Conservation (phyloP, 2,888 invertebrate species). For the Diadromus collaris region DNA sequence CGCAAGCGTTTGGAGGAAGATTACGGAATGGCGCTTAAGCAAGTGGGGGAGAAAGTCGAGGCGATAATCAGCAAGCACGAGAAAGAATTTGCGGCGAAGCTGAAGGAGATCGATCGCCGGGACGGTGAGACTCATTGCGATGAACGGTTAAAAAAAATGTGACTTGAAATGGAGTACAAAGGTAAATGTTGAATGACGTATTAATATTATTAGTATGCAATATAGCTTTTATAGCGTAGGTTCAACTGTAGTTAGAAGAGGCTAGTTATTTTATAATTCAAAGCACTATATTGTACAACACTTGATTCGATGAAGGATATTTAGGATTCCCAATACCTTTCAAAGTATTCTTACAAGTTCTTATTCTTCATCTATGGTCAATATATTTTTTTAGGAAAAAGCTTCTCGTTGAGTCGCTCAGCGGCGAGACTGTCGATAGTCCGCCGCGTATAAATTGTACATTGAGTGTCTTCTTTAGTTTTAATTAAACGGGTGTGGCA, state of each 20-base stretch:
- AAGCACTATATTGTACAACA: slow-evolving; percentile 78
- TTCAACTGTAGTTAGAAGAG: slow-evolving; percentile 77
- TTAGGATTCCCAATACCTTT: slow-evolving; percentile 68
- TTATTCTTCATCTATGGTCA: slow-evolving; percentile 38
- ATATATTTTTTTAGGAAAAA: slow-evolving; percentile 13
- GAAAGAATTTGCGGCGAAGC: slow-evolving; percentile 77
- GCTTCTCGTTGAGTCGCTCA: slow-evolving; percentile 20
- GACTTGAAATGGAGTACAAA: slow-evolving; percentile 78
- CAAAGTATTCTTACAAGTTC: too few relatives aligned
- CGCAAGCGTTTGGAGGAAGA: slow-evolving; percentile 84
- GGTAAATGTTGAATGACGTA: slow-evolving; percentile 76
- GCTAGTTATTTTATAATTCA: slow-evolving; percentile 77
- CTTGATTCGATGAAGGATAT: slow-evolving; percentile 63
- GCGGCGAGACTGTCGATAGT: slow-evolving; percentile 14
- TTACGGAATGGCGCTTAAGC: slow-evolving; percentile 82
- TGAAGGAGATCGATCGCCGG: slow-evolving; percentile 67
- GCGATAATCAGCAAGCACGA: slow-evolving; percentile 80
- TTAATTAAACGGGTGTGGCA: slow-evolving; percentile 11
- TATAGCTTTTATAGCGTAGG: slow-evolving; percentile 75
- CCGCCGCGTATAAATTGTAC: slow-evolving; percentile 24
- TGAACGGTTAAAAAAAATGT: slow-evolving; percentile 74
- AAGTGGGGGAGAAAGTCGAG: slow-evolving; percentile 82
- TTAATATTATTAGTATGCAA: slow-evolving; percentile 75
- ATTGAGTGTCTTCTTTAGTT: slow-evolving; percentile 36
- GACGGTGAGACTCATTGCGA: slow-evolving; percentile 66